Evolutionary conservation across 64 coral and sea anemone genomes (phyloP).

Genomic region (Stichodactyla mertensii): DNA sequence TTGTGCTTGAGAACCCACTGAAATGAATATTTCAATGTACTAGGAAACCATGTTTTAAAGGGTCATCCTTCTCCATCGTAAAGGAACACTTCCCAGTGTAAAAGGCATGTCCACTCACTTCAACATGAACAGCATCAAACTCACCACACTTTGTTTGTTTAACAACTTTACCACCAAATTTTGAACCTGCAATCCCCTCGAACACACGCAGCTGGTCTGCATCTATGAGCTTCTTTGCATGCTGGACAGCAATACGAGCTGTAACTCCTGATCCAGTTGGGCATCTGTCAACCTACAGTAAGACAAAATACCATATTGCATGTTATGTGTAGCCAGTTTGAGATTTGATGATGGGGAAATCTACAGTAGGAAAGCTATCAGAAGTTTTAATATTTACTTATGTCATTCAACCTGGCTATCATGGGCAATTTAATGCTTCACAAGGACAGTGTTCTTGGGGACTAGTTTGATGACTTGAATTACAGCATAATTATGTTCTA

Average conservation of each 20-base stretch:
- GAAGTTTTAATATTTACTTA: no score
- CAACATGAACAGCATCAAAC: slow-evolving; percentile 87
- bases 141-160: slow-evolving; percentile 88
- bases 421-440: no score
- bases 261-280: slow-evolving; percentile 93
- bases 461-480: no score
- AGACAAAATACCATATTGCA: neutral
- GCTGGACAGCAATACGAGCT: slow-evolving; percentile 92
- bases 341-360: no score
- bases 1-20: no score
- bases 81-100: slow-evolving; percentile 84
- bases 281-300: slow-evolving; percentile 66
- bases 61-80: slow-evolving; percentile 86
- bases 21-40: neutral
- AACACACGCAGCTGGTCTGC: slow-evolving; percentile 78
- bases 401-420: no score
- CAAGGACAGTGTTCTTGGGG: no score
- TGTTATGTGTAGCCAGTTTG: no score
- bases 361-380: no score
- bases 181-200: slow-evolving; percentile 76
- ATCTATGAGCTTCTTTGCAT: slow-evolving; percentile 75
- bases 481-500: no score
- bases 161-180: slow-evolving; percentile 77
- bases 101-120: slow-evolving; percentile 77
- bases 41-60: slow-evolving; percentile 75